Evolutionary conservation across 2,797 vertebrate genomes (phyloP).

Genomic region (Bradypodion pumilum): DNA sequence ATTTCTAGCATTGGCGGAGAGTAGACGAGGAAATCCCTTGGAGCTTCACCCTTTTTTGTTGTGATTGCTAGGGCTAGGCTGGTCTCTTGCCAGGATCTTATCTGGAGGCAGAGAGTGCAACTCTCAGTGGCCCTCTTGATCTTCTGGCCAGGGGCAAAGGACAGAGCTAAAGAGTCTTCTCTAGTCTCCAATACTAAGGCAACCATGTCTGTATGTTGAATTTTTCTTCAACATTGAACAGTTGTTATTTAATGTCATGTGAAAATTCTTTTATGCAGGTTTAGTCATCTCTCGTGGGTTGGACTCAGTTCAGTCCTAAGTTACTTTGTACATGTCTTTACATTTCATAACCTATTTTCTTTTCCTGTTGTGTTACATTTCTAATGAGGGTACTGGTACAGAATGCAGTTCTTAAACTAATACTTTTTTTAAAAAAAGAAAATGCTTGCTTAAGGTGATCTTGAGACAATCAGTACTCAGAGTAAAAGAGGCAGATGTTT

Average conservation of each 20-base stretch:
- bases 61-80: not conserved
- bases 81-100: not conserved
- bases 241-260: not conserved
- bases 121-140: not conserved
- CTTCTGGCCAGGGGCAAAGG: not conserved
- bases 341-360: no score
- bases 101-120: not conserved
- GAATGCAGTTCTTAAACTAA: no score
- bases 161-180: not conserved
- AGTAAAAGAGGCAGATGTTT: no score
- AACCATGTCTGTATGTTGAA: not conserved
- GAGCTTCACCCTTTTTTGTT: not conserved
- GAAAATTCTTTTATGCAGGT: not conserved
- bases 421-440: no score
- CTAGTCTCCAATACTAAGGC: not conserved
- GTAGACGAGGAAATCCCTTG: not conserved
- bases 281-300: no score
- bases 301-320: no score
- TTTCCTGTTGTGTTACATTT: no score
- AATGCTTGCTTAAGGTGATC: no score
- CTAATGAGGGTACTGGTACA: no score
- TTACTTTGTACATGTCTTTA: no score
- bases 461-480: no score
- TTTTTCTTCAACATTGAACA: no score
- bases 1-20: not conserved